A percentile compares a stretch with the other conserved stretches of the same genome.
Evolutionary conservation across 2,113 vertebrate species (phyloP).

Genomic region (Trichomycterus rosablanca): DNA sequence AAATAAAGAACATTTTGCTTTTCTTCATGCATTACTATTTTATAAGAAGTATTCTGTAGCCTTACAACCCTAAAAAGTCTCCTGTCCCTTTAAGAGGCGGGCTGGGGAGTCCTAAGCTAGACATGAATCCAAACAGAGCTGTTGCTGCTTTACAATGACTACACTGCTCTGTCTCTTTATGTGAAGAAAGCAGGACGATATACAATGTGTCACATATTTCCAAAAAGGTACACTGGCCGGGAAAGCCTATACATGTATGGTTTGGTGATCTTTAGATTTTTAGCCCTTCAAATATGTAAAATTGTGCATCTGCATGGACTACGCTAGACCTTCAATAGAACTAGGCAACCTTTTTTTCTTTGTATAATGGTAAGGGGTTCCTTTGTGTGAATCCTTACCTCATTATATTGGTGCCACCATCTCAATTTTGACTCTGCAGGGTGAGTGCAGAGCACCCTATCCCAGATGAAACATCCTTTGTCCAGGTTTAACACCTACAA

Average conservation of each 20-base stretch:
- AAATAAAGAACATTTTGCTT: slow-evolving; percentile 1
- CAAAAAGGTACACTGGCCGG: not conserved
- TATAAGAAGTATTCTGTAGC: slow-evolving; percentile 49
- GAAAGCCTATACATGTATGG: not conserved
- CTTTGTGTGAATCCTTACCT: slow-evolving; percentile 39
- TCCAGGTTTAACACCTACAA: slow-evolving; percentile 35
- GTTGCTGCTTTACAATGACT: slow-evolving; percentile 61
- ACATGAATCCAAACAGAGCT: slow-evolving; percentile 53
- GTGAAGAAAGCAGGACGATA: slow-evolving; percentile 11
- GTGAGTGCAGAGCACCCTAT: slow-evolving; percentile 34
- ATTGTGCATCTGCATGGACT: not conserved
- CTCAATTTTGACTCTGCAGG: slow-evolving; percentile 6
- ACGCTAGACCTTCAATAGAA: not conserved
- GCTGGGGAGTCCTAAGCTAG: slow-evolving; percentile 50
- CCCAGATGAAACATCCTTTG: slow-evolving; percentile 40
- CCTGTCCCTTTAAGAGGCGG: slow-evolving; percentile 73
- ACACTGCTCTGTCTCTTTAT: slow-evolving; percentile 20
- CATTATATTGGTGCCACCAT: slow-evolving; percentile 19
- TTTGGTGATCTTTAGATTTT: too few species aligned
- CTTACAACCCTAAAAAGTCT: slow-evolving; percentile 34
- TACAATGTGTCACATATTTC: slow-evolving; percentile 4
- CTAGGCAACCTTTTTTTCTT: not conserved
- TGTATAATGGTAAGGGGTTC: slow-evolving; percentile 11
- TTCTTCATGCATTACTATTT: slow-evolving; percentile 18
- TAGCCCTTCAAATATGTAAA: not conserved